Conservation (phyloP, 2,888 invertebrate species). For the Volucella inflata region DNA sequence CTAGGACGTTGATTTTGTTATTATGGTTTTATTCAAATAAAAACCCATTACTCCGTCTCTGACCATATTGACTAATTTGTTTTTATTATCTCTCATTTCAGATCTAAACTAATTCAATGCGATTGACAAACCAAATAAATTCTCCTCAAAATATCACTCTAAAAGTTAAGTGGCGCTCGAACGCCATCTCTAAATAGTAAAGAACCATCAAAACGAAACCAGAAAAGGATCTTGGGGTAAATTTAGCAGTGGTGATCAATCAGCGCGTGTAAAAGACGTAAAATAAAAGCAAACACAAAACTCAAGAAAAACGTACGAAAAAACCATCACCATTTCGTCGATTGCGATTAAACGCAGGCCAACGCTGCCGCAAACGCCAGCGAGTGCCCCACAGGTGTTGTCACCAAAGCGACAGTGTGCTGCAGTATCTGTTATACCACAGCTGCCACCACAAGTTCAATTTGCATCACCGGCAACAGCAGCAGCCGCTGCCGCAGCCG, state of each 20-base stretch:
- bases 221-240: constrained; percentile 10
- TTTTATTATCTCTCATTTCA: constrained; percentile 35
- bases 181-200: constrained; percentile 40
- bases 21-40: too few relatives aligned
- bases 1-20: too few relatives aligned
- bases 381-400: constrained; percentile 84
- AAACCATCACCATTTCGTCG: constrained; percentile 85
- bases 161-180: constrained; percentile 37
- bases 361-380: constrained; percentile 85
- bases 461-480: constrained; percentile 83
- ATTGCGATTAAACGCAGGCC: constrained; percentile 85
- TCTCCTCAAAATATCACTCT: not conserved
- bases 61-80: not conserved
- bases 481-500: constrained; percentile 79
- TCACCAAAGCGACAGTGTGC: constrained; percentile 84
- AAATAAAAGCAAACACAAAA: constrained; percentile 15
- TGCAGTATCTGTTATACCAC: constrained; percentile 83
- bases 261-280: constrained; percentile 10
- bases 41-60: too few relatives aligned
- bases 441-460: constrained; percentile 78
- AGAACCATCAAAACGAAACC: constrained; percentile 2
- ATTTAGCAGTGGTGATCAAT: constrained; percentile 59
- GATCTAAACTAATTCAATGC: constrained; percentile 53
- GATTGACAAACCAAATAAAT: constrained; percentile 33
- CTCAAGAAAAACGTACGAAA: constrained; percentile 79